Evolutionary conservation across 2,113 vertebrate species (phyloP).

Genomic region (Cinclus mexicanus): DNA sequence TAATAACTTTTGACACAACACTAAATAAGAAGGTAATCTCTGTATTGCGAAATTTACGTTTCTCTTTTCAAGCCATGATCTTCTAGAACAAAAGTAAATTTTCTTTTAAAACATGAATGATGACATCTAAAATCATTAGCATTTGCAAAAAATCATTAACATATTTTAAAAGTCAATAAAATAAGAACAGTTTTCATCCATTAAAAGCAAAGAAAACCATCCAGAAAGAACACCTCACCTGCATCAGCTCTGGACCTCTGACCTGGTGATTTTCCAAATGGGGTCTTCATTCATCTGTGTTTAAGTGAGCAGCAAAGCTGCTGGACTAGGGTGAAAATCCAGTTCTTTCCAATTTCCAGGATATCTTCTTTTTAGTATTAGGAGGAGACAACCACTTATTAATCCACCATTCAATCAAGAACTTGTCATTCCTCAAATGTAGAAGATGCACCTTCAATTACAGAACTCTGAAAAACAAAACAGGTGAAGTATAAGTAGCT

Average conservation of each 20-base stretch:
- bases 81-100: neutral
- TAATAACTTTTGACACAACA: neutral
- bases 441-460: constrained; percentile 48
- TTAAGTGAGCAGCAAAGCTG: constrained; percentile 91
- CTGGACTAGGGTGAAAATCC: constrained; percentile 81
- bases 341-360: constrained; percentile 44
- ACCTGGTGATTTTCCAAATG: constrained; percentile 92
- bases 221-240: constrained; percentile 65
- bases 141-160: neutral
- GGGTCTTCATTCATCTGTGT: constrained; percentile 99
- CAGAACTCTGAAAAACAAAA: constrained; percentile 70
- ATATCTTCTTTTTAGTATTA: constrained; percentile 35
- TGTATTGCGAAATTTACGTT: neutral
- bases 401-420: constrained; percentile 69
- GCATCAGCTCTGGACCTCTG: constrained; percentile 95
- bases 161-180: neutral
- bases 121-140: neutral
- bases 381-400: constrained; percentile 32
- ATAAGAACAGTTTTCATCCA: neutral
- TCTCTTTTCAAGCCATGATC: neutral
- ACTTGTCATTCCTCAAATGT: constrained; percentile 8
- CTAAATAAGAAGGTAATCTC: neutral
- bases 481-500: neutral
- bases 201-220: neutral
- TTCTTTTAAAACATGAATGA: neutral